These are phyloP conservation scores for Puffinus mauretanicus DNA, from an alignment of 2,113 vertebrate species.

Conservation along the genomic window DNA sequence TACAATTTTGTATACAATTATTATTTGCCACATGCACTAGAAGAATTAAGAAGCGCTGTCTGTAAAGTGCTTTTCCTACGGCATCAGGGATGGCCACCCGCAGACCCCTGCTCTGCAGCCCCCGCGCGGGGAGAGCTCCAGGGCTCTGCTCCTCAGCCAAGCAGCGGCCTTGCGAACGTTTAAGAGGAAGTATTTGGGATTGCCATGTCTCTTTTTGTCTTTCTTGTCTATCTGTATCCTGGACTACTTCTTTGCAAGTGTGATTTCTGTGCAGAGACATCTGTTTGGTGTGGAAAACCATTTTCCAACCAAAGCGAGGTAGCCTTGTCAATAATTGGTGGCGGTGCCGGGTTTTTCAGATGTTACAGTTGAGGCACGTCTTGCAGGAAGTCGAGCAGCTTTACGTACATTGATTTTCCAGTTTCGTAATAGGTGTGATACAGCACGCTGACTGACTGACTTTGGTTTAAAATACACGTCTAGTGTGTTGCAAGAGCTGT, in stretches of 20 bases:
- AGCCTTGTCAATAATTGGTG: background rate
- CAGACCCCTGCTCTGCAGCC: background rate
- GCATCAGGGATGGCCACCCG: too few species aligned
- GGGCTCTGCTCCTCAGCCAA: background rate
- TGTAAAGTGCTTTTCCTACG: background rate
- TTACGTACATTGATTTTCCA: constrained; percentile 23
- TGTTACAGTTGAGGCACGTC: background rate
- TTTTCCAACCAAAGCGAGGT: background rate
- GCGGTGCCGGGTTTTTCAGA: background rate
- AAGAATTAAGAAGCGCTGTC: accelerated
- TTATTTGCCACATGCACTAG: background rate
- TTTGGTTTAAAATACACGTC: background rate
- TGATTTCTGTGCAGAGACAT: background rate
- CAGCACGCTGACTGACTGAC: background rate
- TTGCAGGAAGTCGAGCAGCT: background rate
- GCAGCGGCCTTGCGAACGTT: accelerated
- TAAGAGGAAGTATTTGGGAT: background rate
- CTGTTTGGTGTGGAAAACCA: background rate
- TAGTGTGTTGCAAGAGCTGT: background rate
- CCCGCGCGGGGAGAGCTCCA: accelerated
- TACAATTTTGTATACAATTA: background rate
- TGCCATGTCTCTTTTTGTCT: background rate
- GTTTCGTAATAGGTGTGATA: background rate
- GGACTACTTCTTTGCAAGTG: background rate
- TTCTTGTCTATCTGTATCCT: background rate